A percentile compares a stretch with the other conserved stretches of the same genome.
phyloP scores from a whole-genome alignment of 2,113 vertebrate species.

The Lasiurus cinereus region DNA sequence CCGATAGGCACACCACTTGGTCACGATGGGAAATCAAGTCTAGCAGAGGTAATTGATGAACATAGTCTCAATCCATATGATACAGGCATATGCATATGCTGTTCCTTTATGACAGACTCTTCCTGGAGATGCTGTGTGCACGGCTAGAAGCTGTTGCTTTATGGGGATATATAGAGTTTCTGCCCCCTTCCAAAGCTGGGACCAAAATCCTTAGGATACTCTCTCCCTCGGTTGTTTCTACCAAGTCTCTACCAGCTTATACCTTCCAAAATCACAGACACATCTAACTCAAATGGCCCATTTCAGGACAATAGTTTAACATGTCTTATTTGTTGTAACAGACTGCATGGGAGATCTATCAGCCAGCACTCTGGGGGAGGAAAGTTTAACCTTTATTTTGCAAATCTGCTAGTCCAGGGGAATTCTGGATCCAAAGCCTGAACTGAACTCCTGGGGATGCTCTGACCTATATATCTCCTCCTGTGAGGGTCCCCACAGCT shows the following conservation, averaged over 20 bases:
- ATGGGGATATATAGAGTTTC: neutral
- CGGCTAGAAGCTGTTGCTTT: neutral
- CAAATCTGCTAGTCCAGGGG: too few relatives aligned
- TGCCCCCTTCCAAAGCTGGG: neutral
- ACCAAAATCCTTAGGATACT: neutral
- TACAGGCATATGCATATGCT: rapidly evolving
- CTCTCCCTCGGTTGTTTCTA: neutral
- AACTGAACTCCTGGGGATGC: too few relatives aligned
- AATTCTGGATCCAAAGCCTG: too few relatives aligned
- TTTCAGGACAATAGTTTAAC: neutral
- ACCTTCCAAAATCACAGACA: neutral
- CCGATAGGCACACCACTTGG: rapidly evolving
- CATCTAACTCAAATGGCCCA: neutral
- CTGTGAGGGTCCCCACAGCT: too few relatives aligned
- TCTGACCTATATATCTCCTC: too few relatives aligned
- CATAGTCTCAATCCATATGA: neutral
- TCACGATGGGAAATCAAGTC: neutral
- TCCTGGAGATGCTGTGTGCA: neutral
- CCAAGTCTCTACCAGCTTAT: neutral
- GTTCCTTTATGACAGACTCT: neutral
- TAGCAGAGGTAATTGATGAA: neutral
- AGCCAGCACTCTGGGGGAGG: too few relatives aligned
- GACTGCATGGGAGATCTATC: too few relatives aligned
- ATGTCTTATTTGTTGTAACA: neutral
- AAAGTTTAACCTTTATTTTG: too few relatives aligned